Evolutionary conservation across 2,113 vertebrate genomes (phyloP), one percentile per base, ranked within the genome.

Genomic region (Galemys pyrenaicus): DNA sequence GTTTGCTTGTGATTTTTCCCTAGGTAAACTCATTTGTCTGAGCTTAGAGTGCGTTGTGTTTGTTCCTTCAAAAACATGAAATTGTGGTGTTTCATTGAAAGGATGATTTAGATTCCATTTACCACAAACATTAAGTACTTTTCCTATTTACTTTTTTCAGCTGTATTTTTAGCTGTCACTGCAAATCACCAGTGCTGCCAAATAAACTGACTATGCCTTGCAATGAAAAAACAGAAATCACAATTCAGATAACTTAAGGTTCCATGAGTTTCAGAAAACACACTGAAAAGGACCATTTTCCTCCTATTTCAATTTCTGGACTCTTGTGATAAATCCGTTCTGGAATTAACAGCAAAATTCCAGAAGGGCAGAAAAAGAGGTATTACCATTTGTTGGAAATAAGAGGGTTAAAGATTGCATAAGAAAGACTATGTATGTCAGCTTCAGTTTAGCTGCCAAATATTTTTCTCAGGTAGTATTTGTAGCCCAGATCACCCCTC

Each of bases 1-100:
- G 46, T 94, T 94, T 90, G 80, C 83, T 74, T 92, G 94, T 87
- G 65, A 96, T 94, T 96, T 96, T 95, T 70, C 81, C 82, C 77
- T 81, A 94, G 86, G 88, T 95, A 95, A 96, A 95, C 75, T 93
- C 92, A 89, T 92, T 96, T 93, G 39, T 96, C 92, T 96, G 86
- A 94, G 37, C 71, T 95, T 87, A 92, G 37, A 87, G 74, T 71
- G 70, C n/a, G 64, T 64, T 89, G 70, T 85, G 35, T 87, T 92
- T 91, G 13, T 91, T 95, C 88, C 87, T 95, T 94, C 82, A 78
- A 73, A 95, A 82, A 79, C 75, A 75, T 67, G 86, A 92, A 95
- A 96, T 95, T 92, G 65, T 58, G 39, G 15, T 78, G 54, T 94
- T 96, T 95, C 89, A 92, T 80, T 92, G 91, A 92, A 94, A 94